phyloP scores from a whole-genome alignment of 2,888 invertebrate species.

The Sesia bembeciformis region DNA sequence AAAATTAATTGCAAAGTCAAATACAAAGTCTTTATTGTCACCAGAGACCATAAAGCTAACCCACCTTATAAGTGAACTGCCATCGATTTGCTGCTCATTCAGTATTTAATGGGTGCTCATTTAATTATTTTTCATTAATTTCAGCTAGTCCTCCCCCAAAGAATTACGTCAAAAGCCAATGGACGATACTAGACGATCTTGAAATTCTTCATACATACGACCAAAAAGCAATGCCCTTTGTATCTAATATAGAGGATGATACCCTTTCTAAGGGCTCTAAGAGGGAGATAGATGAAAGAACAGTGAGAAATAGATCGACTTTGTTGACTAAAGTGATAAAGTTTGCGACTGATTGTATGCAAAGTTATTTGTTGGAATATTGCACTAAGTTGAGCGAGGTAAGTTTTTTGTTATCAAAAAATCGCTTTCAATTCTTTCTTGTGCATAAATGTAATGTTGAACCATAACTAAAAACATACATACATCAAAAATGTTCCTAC shows the following conservation, averaged over 20 bases:
- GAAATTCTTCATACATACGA: slow-evolving; percentile 25
- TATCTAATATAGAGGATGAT: neutral
- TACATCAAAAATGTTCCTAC: no score
- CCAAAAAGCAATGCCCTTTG: slow-evolving; percentile 10
- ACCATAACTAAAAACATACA: no score
- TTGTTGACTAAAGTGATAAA: slow-evolving; percentile 50
- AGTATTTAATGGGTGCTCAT: no score
- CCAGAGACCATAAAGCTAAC: no score
- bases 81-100: no score
- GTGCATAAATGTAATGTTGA: no score
- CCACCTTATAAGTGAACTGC: no score
- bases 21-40: no score
- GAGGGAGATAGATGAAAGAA: slow-evolving; percentile 22
- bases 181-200: slow-evolving; percentile 41
- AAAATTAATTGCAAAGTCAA: no score
- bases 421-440: no score
- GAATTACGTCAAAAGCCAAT: slow-evolving; percentile 48
- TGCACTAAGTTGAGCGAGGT: slow-evolving; percentile 71
- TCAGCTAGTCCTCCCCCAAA: slow-evolving; percentile 28
- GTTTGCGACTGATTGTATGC: slow-evolving; percentile 61
- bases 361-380: slow-evolving; percentile 63
- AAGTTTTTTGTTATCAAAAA: slow-evolving; percentile 3
- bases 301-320: slow-evolving; percentile 39
- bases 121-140: neutral
- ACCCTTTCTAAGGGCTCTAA: slow-evolving; percentile 3